Evolutionary conservation across 2,797 vertebrate species (phyloP), one percentile per base, ranked within the genome.

Genomic region (Oreonectes daqikongensis): DNA sequence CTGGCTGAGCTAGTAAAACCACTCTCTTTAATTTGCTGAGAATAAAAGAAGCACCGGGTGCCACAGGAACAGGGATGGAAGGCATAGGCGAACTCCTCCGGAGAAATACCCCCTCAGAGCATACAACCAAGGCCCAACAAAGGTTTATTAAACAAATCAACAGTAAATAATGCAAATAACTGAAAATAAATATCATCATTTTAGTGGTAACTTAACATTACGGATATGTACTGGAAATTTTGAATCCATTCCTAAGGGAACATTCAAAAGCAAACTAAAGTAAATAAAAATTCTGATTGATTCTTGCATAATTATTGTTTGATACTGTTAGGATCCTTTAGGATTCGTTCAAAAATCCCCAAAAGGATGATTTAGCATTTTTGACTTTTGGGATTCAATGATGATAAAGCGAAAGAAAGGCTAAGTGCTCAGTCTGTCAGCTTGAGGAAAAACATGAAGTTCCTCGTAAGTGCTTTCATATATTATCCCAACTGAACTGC

Each of bases 21-120:
- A 91, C 91, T 93, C 87, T 84, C 82, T 86, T 87, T 91, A 89
- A 94, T 93, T 92, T 90, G 87, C 77, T 79, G 86, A 77, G 85
- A 85, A 82, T 80, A 84, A 85, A 68, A 63, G 10, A 64, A 35
- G 26, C 67, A 50, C 32, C 28, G 22, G 55, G 32, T 72, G 24
- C n/a, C 63, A 79, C 24, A 5, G n/a, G 28, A 53, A 63, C 30
- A 57, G 20, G 42, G 30, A 26, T 26, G 46, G 20, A 72, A 6
- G 4, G 30, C 48, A n/a, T 12, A 72, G n/a, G 5, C n/a, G 24
- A 75, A 67, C 65, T 55, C 64, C 15, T 70, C 20, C 15, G 32
- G 46, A 46, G 46, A 77, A 69, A 42, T 22, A 9, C 11, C 32
- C 28, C 28, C 40, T 63, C 10, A 12, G 9, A 40, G 11, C 38